A percentile compares a stretch with the other conserved stretches of the same genome.
Evolutionary conservation across 2,888 invertebrate genomes (phyloP).

Genomic region (Chromoteleia sp.): DNA sequence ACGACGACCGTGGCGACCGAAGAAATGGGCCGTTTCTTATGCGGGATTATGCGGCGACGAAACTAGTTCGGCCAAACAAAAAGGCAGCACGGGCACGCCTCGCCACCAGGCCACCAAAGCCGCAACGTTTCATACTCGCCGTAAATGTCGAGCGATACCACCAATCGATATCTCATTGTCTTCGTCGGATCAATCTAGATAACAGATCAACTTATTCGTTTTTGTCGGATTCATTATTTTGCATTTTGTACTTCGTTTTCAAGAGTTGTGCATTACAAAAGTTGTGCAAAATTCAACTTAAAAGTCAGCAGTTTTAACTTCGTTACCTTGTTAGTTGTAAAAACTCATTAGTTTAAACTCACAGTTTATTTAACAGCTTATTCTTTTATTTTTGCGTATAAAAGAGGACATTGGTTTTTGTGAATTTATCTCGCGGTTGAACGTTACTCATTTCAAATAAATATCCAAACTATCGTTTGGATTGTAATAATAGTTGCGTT

Average conservation of each 20-base stretch:
- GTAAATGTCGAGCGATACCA: background rate
- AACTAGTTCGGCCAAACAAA: constrained; percentile 55
- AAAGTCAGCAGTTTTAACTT: too few species aligned
- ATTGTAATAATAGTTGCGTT: background rate
- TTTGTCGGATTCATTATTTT: background rate
- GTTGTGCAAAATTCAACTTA: too few species aligned
- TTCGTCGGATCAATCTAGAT: constrained; percentile 6
- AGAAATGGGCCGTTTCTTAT: constrained; percentile 61
- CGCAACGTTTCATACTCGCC: constrained; percentile 16
- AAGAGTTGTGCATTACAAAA: too few species aligned
- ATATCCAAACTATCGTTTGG: constrained; percentile 2
- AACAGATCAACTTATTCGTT: background rate
- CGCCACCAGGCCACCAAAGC: constrained; percentile 34
- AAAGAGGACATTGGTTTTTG: too few species aligned
- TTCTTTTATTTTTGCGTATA: too few species aligned
- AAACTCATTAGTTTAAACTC: too few species aligned
- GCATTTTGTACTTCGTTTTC: too few species aligned
- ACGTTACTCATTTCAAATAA: background rate
- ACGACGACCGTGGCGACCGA: constrained; percentile 38
- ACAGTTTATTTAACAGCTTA: too few species aligned
- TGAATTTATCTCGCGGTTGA: background rate
- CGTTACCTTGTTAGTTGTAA: too few species aligned
- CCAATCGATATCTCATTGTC: constrained; percentile 16
- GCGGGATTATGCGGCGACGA: constrained; percentile 57
- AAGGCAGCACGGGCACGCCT: constrained; percentile 19